phyloP scores from a whole-genome alignment of 2,797 vertebrate species.

The Peromyscus eremicus region DNA sequence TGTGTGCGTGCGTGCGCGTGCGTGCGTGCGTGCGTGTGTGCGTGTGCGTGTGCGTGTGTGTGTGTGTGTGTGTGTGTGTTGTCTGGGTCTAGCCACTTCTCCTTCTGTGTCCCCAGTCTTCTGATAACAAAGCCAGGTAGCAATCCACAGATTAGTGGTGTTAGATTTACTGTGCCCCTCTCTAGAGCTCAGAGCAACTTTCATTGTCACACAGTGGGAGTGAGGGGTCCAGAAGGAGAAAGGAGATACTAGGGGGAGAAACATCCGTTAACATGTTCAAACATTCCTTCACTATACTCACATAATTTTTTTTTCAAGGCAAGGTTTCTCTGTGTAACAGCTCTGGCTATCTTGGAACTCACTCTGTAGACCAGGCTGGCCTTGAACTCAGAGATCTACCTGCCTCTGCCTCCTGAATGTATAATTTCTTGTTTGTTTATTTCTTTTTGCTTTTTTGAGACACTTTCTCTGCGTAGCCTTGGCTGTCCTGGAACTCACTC shows the following conservation, averaged over 20 bases:
- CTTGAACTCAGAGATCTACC: background rate
- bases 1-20: too few relatives aligned
- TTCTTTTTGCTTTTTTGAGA: background rate
- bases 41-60: too few relatives aligned
- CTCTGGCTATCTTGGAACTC: background rate
- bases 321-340: background rate
- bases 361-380: background rate
- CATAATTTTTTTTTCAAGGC: background rate
- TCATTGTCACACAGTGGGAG: background rate
- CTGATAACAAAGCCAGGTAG: background rate
- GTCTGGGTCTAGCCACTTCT: background rate
- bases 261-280: background rate
- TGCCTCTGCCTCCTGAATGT: background rate
- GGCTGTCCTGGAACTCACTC: background rate
- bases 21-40: too few relatives aligned
- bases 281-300: background rate
- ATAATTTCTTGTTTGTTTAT: background rate
- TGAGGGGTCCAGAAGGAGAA: background rate
- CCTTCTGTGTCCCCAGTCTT: background rate
- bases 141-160: background rate
- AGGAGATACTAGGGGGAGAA: conserved; percentile 12
- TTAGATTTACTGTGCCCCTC: background rate
- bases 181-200: background rate
- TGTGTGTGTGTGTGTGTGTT: background rate
- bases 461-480: background rate